Percentiles rank a stretch among this genome's conserved stretches.
Conservation (phyloP, 1,140 invertebrate species). For the Dendrolimus kikuchii region DNA sequence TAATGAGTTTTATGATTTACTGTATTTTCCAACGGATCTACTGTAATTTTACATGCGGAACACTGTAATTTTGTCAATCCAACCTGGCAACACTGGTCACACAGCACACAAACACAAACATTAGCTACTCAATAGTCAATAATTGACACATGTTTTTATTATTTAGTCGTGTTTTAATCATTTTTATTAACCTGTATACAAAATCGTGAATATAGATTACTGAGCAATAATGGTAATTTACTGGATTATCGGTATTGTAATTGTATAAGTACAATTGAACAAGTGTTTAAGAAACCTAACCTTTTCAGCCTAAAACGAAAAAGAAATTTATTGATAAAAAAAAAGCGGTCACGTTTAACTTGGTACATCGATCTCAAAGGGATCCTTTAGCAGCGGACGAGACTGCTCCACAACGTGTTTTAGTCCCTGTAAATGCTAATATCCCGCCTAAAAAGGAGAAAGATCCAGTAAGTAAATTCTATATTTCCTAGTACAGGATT, state of each 20-base stretch:
- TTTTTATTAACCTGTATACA: too few relatives aligned
- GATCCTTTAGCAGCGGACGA: slow-evolving; percentile 93
- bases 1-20: too few relatives aligned
- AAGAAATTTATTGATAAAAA: slow-evolving; percentile 95
- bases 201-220: background rate
- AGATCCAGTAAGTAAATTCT: slow-evolving; percentile 38
- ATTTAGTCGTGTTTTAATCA: too few relatives aligned
- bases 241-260: too few relatives aligned
- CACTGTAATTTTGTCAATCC: too few relatives aligned
- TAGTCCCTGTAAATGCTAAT: slow-evolving; percentile 75
- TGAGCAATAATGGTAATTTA: slow-evolving; percentile 4
- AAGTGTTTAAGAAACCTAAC: slow-evolving; percentile 8
- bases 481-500: too few relatives aligned
- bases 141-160: too few relatives aligned
- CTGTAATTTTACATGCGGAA: too few relatives aligned
- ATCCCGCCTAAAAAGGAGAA: slow-evolving; percentile 47
- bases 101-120: too few relatives aligned
- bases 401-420: slow-evolving; percentile 88
- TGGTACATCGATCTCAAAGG: slow-evolving; percentile 93
- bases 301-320: slow-evolving; percentile 78
- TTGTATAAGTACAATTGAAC: background rate
- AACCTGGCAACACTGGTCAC: too few relatives aligned
- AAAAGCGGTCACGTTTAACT: slow-evolving; percentile 90
- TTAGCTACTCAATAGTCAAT: too few relatives aligned
- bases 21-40: too few relatives aligned